Conservation (phyloP, 2,113 vertebrate genomes). For the Rhinogobius similis region DNA sequence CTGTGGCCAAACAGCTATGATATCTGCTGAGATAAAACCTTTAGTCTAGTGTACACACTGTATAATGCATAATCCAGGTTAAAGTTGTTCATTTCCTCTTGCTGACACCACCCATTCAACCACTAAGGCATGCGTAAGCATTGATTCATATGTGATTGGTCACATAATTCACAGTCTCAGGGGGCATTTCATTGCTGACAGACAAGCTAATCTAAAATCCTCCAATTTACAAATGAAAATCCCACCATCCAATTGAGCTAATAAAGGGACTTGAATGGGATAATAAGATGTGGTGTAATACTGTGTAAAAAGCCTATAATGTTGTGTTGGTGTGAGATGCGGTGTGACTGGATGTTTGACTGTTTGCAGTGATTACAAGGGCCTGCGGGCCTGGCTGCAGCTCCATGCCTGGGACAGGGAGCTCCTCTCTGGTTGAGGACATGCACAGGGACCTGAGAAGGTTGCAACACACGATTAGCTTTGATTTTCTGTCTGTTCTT, state of each 20-base stretch:
- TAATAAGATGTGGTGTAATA: slow-evolving; percentile 84
- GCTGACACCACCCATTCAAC: slow-evolving; percentile 53
- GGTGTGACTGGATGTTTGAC: slow-evolving; percentile 73
- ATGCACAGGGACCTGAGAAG: slow-evolving; percentile 58
- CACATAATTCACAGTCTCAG: slow-evolving; percentile 75
- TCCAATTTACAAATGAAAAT: slow-evolving; percentile 85
- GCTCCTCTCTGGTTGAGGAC: slow-evolving; percentile 68
- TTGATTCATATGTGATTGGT: slow-evolving; percentile 73
- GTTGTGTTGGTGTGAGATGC: slow-evolving; percentile 78
- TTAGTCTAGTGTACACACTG: neutral
- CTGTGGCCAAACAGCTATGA: slow-evolving; percentile 18
- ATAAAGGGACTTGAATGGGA: slow-evolving; percentile 83
- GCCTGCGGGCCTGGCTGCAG: slow-evolving; percentile 72
- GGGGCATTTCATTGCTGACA: slow-evolving; percentile 76
- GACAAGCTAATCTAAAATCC: slow-evolving; percentile 83
- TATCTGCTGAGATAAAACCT: slow-evolving; percentile 31
- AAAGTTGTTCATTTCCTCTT: slow-evolving; percentile 40
- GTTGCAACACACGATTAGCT: slow-evolving; percentile 50
- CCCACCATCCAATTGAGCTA: slow-evolving; percentile 84
- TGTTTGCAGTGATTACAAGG: slow-evolving; percentile 76
- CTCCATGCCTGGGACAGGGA: slow-evolving; percentile 57
- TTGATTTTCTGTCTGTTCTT: slow-evolving; percentile 17
- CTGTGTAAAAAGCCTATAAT: slow-evolving; percentile 83
- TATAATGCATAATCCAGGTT: slow-evolving; percentile 39
- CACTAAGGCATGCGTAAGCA: slow-evolving; percentile 44